Evolutionary conservation across 1,140 invertebrate genomes (phyloP).

Genomic region (Formica selysi): DNA sequence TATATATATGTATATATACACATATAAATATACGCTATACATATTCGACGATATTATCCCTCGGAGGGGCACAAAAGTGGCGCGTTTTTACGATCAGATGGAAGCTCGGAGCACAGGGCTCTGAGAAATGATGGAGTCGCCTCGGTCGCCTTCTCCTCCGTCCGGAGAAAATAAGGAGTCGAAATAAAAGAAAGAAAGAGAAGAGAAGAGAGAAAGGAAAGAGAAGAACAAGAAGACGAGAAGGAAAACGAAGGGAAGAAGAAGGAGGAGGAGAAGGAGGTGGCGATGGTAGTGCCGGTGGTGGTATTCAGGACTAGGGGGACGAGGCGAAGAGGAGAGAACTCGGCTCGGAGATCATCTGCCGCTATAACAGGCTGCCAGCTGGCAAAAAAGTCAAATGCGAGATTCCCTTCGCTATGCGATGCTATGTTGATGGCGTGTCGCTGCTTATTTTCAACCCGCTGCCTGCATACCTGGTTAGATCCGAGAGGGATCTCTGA

Average conservation of each 20-base stretch:
- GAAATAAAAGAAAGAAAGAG: conserved; percentile 79
- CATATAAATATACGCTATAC: conserved; percentile 22
- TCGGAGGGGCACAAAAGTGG: conserved; percentile 74
- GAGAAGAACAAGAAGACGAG: conserved; percentile 51
- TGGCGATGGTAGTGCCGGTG: conserved; percentile 28
- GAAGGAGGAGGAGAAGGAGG: conserved; percentile 41
- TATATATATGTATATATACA: not conserved
- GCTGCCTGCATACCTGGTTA: conserved; percentile 84
- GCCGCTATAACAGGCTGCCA: conserved; percentile 85
- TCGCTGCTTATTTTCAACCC: conserved; percentile 86
- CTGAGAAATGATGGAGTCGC: conserved; percentile 78
- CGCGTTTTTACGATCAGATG: conserved; percentile 80
- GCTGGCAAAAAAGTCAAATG: conserved; percentile 86
- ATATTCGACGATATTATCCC: conserved; percentile 72
- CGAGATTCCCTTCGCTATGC: conserved; percentile 82
- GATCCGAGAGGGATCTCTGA: conserved; percentile 81
- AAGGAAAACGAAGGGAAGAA: conserved; percentile 60
- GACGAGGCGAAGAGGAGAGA: conserved; percentile 72
- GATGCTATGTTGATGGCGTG: conserved; percentile 85
- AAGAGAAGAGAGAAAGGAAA: not conserved
- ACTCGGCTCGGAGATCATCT: conserved; percentile 84
- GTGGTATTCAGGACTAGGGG: conserved; percentile 42
- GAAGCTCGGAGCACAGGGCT: conserved; percentile 66
- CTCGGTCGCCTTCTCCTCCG: conserved; percentile 69
- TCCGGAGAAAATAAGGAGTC: conserved; percentile 78